Percentiles rank a stretch among this genome's conserved stretches.
phyloP scores from a whole-genome alignment of 2,113 vertebrate genomes.

The Fukomys damarensis region DNA sequence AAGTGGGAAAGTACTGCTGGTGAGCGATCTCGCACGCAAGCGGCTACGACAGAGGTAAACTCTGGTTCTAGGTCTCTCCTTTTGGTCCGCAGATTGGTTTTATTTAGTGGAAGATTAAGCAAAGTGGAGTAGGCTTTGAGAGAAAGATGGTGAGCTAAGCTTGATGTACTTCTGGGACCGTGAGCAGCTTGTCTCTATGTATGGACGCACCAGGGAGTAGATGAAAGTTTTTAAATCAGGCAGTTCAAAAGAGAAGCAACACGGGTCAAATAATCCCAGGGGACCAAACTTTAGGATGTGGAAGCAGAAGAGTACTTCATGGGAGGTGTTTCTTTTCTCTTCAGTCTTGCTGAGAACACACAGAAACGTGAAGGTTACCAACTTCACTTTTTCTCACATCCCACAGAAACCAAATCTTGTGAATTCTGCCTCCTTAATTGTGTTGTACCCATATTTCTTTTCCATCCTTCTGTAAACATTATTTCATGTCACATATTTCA shows the following conservation, averaged over 20 bases:
- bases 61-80: neutral
- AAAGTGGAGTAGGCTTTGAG: neutral
- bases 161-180: neutral
- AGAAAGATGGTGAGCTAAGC: neutral
- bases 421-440: neutral
- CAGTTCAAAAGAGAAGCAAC: neutral
- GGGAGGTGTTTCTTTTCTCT: neutral
- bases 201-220: fast-evolving
- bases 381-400: neutral
- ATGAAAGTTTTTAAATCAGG: too few species aligned
- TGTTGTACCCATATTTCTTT: neutral
- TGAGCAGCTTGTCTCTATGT: neutral
- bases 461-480: neutral
- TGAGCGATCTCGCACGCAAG: neutral
- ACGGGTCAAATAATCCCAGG: neutral
- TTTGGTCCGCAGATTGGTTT: neutral
- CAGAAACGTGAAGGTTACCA: neutral
- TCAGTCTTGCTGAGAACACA: neutral
- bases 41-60: neutral
- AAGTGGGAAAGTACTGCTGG: neutral
- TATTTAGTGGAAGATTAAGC: neutral
- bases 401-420: neutral
- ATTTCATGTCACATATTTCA: neutral
- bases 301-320: neutral
- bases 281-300: neutral